Evolutionary conservation across 2,113 vertebrate genomes (phyloP).

Genomic region (Hemibagrus wyckioides): DNA sequence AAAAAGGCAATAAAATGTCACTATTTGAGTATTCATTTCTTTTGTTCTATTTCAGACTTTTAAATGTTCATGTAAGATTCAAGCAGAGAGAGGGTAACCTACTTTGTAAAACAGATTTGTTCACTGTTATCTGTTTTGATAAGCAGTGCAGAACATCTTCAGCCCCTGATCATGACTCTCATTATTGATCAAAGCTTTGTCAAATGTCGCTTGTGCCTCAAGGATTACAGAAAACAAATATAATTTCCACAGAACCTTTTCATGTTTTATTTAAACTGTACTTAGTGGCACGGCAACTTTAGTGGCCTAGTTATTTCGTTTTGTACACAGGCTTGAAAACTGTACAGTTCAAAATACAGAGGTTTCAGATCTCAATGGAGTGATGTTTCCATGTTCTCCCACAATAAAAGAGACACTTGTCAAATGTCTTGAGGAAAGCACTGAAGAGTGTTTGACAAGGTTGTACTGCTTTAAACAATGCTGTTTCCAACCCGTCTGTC

Average conservation of each 20-base stretch:
- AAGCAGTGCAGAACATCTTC: conserved; percentile 32
- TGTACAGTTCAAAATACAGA: conserved; percentile 21
- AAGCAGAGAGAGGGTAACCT: not conserved
- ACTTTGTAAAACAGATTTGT: conserved; percentile 34
- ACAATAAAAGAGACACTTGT: conserved; percentile 45
- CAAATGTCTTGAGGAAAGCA: conserved; percentile 41
- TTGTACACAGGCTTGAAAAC: conserved; percentile 28
- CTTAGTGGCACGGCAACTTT: conserved; percentile 29
- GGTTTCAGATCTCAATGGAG: conserved; percentile 36
- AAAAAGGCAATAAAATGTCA: conserved; percentile 22
- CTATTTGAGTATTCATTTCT: conserved; percentile 7
- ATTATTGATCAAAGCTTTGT: conserved; percentile 44
- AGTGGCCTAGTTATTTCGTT: conserved; percentile 49
- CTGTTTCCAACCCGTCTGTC: conserved; percentile 39
- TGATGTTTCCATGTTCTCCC: conserved; percentile 27
- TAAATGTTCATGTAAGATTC: conserved; percentile 24
- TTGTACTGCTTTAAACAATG: conserved; percentile 49
- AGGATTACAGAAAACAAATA: conserved; percentile 46
- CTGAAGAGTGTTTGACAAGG: conserved; percentile 46
- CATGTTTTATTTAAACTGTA: conserved; percentile 34
- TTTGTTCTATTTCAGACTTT: conserved; percentile 19
- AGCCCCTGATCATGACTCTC: conserved; percentile 19
- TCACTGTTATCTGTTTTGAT: conserved; percentile 41
- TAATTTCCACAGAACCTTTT: conserved; percentile 23
- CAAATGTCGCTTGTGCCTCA: conserved; percentile 39